These are phyloP conservation scores for Stictonetta naevosa DNA, from an alignment of 2,113 vertebrate genomes.

Conservation along the genomic window DNA sequence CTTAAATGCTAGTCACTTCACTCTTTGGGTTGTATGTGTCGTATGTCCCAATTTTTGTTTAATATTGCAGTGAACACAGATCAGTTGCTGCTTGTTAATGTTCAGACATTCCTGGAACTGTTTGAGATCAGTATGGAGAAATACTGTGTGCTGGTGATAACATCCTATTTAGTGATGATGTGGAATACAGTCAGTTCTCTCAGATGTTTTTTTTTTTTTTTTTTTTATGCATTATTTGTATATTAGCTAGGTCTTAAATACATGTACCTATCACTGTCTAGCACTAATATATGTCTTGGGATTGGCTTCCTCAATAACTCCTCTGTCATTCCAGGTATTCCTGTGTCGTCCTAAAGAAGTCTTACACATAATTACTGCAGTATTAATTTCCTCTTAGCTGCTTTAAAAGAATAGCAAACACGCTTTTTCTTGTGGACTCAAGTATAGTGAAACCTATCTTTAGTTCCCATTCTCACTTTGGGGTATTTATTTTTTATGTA, in stretches of 20 bases:
- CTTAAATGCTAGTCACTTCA: not conserved
- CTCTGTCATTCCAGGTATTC: too few relatives aligned
- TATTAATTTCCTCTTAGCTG: not conserved
- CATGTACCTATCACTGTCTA: not conserved
- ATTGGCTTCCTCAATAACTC: not conserved
- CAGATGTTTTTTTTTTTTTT: not conserved
- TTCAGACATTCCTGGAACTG: not conserved
- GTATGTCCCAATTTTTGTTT: not conserved
- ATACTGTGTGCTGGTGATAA: not conserved
- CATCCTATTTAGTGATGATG: not conserved
- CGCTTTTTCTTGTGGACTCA: not conserved
- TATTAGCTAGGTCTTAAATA: not conserved
- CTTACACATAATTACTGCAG: accelerated
- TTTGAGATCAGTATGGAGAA: not conserved
- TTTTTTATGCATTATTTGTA: accelerated
- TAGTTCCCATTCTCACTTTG: not conserved
- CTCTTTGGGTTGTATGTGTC: not conserved
- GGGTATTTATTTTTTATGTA: not conserved
- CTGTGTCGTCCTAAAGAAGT: not conserved
- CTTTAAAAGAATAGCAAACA: not conserved
- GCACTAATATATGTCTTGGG: not conserved
- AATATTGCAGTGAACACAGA: not conserved
- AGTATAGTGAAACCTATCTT: not conserved
- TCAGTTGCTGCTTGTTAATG: not conserved
- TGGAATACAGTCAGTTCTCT: not conserved